Base-by-base conservation (phyloP, 1,140 invertebrate species). In the Galleria mellonella region DNA sequence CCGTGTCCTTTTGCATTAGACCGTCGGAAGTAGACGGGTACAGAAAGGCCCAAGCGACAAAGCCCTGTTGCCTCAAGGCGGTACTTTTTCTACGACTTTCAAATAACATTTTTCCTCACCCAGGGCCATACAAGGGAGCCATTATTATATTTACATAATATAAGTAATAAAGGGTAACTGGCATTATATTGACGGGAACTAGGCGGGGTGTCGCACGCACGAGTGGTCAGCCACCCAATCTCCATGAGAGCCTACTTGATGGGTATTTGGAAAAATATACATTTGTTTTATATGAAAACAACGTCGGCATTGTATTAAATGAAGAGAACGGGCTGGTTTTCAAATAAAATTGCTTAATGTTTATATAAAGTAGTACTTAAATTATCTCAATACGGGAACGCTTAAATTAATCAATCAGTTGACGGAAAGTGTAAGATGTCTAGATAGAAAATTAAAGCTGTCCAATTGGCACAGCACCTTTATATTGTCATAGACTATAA, bases 141-240 rank as follows among this genome's bases (percentile, higher is more conserved):
- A 40, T 56, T 51, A 48, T 56, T 47, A 51, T 56, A 56, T 56
- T 56, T 56, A 56, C 49, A 55, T 55, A 55, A 47, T 50, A 47
- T 38, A 47, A 46, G 44, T 51, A 51, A 59, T 54, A 57, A 55
- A 51, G 55, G 51, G 56, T 55, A 55, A 51, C 51, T 51, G 55
- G 47, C 50, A 58, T 58, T 58, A 52, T 36, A 35, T 43, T 36
- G 44, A 45, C 14, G 35, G 27, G 45, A 32, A 27, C 44, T 46
- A 36, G 35, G 28, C 32, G 31, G 47, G 10, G 17, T 23, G 17
- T 23, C 17, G 17, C 35, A 47, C 56, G 56, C 56, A 51, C 56
- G 56, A 59, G 47, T 39, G 47, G 14, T 14, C 32, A 6, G 13
- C 32, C 32, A 6, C n/a, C 5, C 32, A 14, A n/a, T 31, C 30